These are phyloP conservation scores for Dicycla oo DNA, from an alignment of 2,888 invertebrate genomes.

Conservation along the genomic window DNA sequence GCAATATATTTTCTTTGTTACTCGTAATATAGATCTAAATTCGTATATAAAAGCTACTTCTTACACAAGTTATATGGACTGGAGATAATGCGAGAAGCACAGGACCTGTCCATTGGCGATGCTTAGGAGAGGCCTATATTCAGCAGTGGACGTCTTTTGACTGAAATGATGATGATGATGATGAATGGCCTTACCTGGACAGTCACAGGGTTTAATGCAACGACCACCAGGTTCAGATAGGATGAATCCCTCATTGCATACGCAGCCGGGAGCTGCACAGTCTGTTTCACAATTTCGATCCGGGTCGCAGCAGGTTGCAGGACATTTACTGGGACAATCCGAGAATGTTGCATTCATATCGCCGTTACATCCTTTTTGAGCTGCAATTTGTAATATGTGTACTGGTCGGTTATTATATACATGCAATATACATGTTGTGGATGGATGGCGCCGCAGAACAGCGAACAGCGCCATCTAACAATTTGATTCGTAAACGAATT, in stretches of 20 bases:
- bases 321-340: conserved; percentile 65
- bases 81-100: neutral
- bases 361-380: conserved; percentile 44
- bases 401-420: too few relatives aligned
- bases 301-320: conserved; percentile 61
- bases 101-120: neutral
- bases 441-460: too few relatives aligned
- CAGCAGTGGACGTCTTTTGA: neutral
- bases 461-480: too few relatives aligned
- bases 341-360: conserved; percentile 68
- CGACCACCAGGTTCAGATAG: conserved; percentile 46
- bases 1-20: neutral
- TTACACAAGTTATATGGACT: neutral
- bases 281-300: conserved; percentile 21
- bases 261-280: conserved; percentile 64
- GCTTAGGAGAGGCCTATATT: neutral
- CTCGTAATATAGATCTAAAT: neutral
- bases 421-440: too few relatives aligned
- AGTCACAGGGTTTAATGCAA: conserved; percentile 67
- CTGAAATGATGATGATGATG: neutral
- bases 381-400: conserved; percentile 13
- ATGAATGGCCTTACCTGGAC: conserved; percentile 23
- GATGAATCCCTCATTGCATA: conserved; percentile 67
- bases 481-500: too few relatives aligned
- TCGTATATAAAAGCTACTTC: too few relatives aligned